phyloP scores from a whole-genome alignment of 2,888 invertebrate species.

The Cremastobaeus sp. region DNA sequence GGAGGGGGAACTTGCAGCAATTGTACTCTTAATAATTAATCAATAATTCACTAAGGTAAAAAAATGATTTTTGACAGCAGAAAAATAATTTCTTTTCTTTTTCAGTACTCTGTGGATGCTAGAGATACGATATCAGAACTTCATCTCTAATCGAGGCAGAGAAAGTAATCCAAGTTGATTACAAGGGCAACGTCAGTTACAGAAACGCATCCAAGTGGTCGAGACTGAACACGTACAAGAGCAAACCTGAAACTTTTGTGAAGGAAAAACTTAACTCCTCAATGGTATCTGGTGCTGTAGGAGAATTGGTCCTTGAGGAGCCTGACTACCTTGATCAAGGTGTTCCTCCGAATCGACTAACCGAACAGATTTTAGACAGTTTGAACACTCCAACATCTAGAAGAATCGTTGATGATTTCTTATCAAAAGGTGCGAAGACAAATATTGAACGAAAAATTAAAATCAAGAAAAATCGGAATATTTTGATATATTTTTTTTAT shows the following conservation, averaged over 20 bases:
- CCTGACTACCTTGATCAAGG: slow-evolving; percentile 86
- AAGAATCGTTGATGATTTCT: slow-evolving; percentile 81
- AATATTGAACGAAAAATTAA: not conserved
- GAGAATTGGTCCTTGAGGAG: slow-evolving; percentile 85
- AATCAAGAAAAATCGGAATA: not conserved
- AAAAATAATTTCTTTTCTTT: slow-evolving; percentile 11
- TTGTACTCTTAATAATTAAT: not conserved
- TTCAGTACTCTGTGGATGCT: slow-evolving; percentile 83
- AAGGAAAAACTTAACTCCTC: slow-evolving; percentile 78
- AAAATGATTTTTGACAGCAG: too few relatives aligned
- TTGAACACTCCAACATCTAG: slow-evolving; percentile 82
- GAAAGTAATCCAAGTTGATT: slow-evolving; percentile 89
- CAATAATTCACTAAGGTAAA: too few relatives aligned
- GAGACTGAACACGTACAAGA: slow-evolving; percentile 75
- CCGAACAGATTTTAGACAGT: slow-evolving; percentile 81
- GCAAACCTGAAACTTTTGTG: slow-evolving; percentile 79
- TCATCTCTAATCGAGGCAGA: slow-evolving; percentile 87
- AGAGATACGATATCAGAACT: slow-evolving; percentile 85
- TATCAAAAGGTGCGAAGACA: slow-evolving; percentile 79
- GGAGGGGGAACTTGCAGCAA: too few relatives aligned
- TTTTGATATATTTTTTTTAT: too few relatives aligned
- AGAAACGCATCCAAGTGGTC: slow-evolving; percentile 88
- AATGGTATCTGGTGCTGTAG: slow-evolving; percentile 84
- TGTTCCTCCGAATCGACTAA: slow-evolving; percentile 84
- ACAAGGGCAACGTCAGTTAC: slow-evolving; percentile 92